These are phyloP conservation scores for Xylophagus ater DNA, from an alignment of 2,888 invertebrate genomes.

Conservation along the genomic window DNA sequence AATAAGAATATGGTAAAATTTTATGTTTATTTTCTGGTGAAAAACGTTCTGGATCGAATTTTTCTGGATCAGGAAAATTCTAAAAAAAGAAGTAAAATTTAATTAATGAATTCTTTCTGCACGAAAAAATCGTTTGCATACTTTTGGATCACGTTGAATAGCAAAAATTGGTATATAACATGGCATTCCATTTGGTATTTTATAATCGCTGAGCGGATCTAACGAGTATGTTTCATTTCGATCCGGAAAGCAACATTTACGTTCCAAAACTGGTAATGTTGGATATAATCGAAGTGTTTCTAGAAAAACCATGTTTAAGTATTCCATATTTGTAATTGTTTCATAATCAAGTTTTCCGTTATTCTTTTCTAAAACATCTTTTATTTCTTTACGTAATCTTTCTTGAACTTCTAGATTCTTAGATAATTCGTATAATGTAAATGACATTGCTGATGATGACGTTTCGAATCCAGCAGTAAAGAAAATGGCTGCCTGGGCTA, in stretches of 20 bases:
- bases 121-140: conserved; percentile 17
- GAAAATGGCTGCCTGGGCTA: conserved; percentile 35
- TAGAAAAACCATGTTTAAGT: conserved; percentile 35
- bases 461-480: conserved; percentile 36
- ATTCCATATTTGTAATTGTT: conserved; percentile 36
- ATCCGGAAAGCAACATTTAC: conserved; percentile 27
- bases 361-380: conserved; percentile 27
- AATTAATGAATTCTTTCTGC: too few relatives aligned
- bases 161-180: conserved; percentile 31
- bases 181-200: conserved; percentile 32
- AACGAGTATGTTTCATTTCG: conserved; percentile 25
- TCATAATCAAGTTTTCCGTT: conserved; percentile 36
- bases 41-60: conserved; percentile 35
- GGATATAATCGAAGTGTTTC: conserved; percentile 37
- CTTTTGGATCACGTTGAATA: conserved; percentile 34
- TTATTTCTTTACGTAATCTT: conserved; percentile 38
- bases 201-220: conserved; percentile 26
- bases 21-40: conserved; percentile 26
- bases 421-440: conserved; percentile 39
- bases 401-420: conserved; percentile 36
- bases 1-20: conserved; percentile 26
- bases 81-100: conserved; percentile 15
- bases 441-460: conserved; percentile 39
- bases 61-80: conserved; percentile 32
- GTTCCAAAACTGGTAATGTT: conserved; percentile 33